These are phyloP conservation scores for Pandemis corylana DNA, from an alignment of 2,888 invertebrate species.

Conservation along the genomic window DNA sequence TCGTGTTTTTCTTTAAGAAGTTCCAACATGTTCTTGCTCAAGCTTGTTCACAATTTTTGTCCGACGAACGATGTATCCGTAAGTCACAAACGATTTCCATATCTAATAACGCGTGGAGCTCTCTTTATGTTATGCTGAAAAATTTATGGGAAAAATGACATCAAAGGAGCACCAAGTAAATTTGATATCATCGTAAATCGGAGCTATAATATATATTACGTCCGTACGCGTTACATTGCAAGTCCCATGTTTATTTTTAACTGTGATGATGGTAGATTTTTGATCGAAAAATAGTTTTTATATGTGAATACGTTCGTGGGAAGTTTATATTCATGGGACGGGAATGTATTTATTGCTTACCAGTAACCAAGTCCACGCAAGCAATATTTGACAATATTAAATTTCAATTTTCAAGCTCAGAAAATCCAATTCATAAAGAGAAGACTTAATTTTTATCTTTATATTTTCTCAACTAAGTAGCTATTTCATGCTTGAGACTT, in stretches of 20 bases:
- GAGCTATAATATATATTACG: conserved; percentile 48
- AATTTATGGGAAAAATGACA: conserved; percentile 77
- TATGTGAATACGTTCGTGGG: background rate
- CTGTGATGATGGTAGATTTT: conserved; percentile 20
- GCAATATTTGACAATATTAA: too few species aligned
- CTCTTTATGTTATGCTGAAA: conserved; percentile 71
- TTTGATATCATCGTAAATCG: conserved; percentile 61
- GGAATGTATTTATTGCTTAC: too few species aligned
- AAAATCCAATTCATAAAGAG: background rate
- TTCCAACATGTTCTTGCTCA: background rate
- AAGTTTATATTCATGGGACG: background rate
- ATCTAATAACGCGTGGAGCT: conserved; percentile 69
- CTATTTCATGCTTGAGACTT: too few species aligned
- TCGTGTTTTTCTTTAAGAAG: too few species aligned
- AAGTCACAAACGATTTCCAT: conserved; percentile 64
- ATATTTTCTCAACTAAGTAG: background rate
- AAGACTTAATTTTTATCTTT: background rate
- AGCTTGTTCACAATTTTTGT: conserved; percentile 12
- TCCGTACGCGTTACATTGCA: conserved; percentile 38
- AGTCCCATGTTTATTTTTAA: conserved; percentile 34
- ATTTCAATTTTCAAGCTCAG: too few species aligned
- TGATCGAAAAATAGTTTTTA: background rate
- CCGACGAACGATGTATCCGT: conserved; percentile 45
- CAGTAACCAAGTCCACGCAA: too few species aligned
- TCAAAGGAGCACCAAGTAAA: conserved; percentile 70